A percentile compares a stretch with the other conserved stretches of the same genome.
Conservation (phyloP, 2,797 vertebrate genomes). For the Crocidura indochinensis region DNA sequence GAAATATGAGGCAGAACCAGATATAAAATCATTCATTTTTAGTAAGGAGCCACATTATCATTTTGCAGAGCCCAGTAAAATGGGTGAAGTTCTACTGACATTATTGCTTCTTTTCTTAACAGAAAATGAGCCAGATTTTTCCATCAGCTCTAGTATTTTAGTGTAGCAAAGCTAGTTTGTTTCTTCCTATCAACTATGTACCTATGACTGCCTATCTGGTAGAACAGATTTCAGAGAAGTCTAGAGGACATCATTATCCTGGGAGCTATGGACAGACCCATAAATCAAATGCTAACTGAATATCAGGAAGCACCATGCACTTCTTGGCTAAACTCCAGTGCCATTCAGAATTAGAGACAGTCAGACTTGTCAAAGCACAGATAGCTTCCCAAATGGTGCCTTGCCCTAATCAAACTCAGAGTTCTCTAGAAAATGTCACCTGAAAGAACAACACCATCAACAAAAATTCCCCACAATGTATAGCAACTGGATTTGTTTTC, state of each 20-base stretch:
- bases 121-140: neutral
- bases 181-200: neutral
- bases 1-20: too few species aligned
- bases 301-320: neutral
- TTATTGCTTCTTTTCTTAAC: neutral
- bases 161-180: constrained; percentile 23
- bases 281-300: neutral
- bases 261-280: neutral
- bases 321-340: neutral
- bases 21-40: neutral
- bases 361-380: neutral
- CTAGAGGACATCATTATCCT: neutral
- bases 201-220: neutral
- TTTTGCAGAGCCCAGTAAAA: neutral
- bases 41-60: neutral
- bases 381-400: neutral
- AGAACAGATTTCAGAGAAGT: constrained; percentile 33
- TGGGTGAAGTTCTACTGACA: constrained; percentile 13
- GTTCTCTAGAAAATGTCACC: neutral
- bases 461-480: constrained; percentile 32
- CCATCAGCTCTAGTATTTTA: neutral
- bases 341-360: neutral
- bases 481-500: constrained; percentile 61
- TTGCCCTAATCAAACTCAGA: neutral
- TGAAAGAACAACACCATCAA: neutral